Percentiles rank a stretch among this genome's conserved stretches.
Conservation (phyloP, 2,113 vertebrate genomes). For the Cebidichthys violaceus region DNA sequence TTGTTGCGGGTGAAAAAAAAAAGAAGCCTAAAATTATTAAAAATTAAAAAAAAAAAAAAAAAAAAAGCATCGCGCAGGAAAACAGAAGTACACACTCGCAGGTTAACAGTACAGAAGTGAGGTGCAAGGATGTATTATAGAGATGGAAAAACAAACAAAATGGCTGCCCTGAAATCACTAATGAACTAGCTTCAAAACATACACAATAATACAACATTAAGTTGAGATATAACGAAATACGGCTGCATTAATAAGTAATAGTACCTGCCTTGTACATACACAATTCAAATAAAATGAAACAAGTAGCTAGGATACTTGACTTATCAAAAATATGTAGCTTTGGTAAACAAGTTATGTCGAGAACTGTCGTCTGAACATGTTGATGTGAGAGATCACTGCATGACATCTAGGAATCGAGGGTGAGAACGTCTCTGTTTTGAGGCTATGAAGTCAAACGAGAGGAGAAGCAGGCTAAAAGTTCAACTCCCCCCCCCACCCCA, state of each 20-base stretch:
- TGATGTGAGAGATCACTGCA: conserved; percentile 84
- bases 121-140: conserved; percentile 39
- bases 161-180: conserved; percentile 72
- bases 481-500: conserved; percentile 45
- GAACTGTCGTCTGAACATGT: conserved; percentile 81
- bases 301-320: conserved; percentile 85
- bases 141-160: conserved; percentile 43
- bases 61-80: conserved; percentile 14
- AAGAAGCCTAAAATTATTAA: conserved; percentile 17
- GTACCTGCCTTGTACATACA: conserved; percentile 83
- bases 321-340: conserved; percentile 92
- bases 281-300: conserved; percentile 84
- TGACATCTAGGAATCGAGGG: conserved; percentile 79
- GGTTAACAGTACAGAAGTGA: conserved; percentile 56
- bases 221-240: conserved; percentile 77
- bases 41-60: conserved; percentile 37
- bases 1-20: not conserved
- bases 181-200: conserved; percentile 76
- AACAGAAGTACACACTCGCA: conserved; percentile 42
- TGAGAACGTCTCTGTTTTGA: conserved; percentile 61
- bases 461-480: conserved; percentile 55
- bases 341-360: conserved; percentile 87
- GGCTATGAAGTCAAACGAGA: conserved; percentile 59
- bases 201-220: conserved; percentile 75
- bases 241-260: conserved; percentile 82